These are phyloP conservation scores for Ectemnius continuus DNA, from an alignment of 2,888 invertebrate species.

Conservation along the genomic window DNA sequence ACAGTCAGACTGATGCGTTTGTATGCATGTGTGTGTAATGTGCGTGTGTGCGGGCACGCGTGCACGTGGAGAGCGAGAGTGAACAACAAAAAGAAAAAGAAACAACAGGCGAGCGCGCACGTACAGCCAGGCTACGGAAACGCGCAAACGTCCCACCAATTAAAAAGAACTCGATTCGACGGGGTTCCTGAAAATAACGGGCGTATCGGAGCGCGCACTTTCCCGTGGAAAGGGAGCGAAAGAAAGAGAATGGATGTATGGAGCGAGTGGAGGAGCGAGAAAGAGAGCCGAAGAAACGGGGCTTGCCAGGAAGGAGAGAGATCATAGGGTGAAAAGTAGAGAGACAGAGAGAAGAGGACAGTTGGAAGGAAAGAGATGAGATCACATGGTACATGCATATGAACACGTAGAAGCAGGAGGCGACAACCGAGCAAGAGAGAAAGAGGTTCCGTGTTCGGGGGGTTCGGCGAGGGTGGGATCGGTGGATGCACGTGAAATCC, in stretches of 20 bases:
- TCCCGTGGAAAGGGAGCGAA: constrained; percentile 57
- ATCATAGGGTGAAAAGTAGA: constrained; percentile 19
- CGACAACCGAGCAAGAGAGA: constrained; percentile 27
- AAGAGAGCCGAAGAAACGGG: constrained; percentile 43
- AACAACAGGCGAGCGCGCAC: constrained; percentile 5
- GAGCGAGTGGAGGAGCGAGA: constrained; percentile 14
- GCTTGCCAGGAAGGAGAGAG: background rate
- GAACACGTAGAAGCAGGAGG: background rate
- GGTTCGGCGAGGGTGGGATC: constrained; percentile 31
- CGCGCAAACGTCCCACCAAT: constrained; percentile 65
- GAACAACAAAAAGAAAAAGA: constrained; percentile 7
- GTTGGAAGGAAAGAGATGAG: constrained; percentile 19
- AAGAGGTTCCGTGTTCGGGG: constrained; percentile 6
- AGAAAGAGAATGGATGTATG: constrained; percentile 19
- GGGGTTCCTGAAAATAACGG: constrained; percentile 69
- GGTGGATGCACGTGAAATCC: constrained; percentile 68
- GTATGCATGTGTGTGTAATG: too few species aligned
- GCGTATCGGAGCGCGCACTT: constrained; percentile 67
- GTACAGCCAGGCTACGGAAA: constrained; percentile 40
- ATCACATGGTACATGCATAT: too few species aligned
- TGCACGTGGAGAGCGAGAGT: constrained; percentile 19
- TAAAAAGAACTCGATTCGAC: constrained; percentile 71
- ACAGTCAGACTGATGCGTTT: background rate
- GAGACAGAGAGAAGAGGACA: constrained; percentile 24
- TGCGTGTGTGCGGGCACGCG: too few species aligned